Evolutionary conservation across 2,888 invertebrate species (phyloP).

Genomic region (Marronus borbonicus): DNA sequence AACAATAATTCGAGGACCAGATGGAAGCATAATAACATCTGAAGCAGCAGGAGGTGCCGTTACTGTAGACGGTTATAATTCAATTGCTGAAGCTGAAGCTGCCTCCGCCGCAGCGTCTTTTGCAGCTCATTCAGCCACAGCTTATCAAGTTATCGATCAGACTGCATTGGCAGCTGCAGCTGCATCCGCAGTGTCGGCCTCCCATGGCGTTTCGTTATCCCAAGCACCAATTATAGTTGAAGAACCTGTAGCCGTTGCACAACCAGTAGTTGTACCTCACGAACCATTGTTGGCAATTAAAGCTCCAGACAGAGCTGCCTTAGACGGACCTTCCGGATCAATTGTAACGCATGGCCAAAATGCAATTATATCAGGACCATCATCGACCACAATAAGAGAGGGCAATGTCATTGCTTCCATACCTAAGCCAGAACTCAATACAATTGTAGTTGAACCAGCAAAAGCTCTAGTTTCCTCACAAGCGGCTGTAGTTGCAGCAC

Average conservation of each 20-base stretch:
- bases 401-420: conserved; percentile 55
- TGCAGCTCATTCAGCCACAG: conserved; percentile 25
- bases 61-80: conserved; percentile 47
- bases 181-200: conserved; percentile 35
- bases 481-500: conserved; percentile 38
- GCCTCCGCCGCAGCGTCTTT: conserved; percentile 6
- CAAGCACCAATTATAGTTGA: conserved; percentile 33
- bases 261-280: conserved; percentile 54
- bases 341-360: conserved; percentile 64
- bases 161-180: conserved; percentile 45
- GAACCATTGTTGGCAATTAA: conserved; percentile 52
- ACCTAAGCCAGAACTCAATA: conserved; percentile 52
- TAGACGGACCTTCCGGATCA: conserved; percentile 66
- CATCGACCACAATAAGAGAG: conserved; percentile 66
- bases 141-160: conserved; percentile 49
- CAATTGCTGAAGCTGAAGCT: conserved; percentile 38
- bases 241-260: conserved; percentile 55
- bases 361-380: conserved; percentile 65
- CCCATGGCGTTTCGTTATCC: conserved; percentile 39
- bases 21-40: conserved; percentile 67
- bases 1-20: conserved; percentile 68
- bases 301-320: conserved; percentile 60
- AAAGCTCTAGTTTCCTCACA: conserved; percentile 52
- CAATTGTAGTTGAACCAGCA: conserved; percentile 49
- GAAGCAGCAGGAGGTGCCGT: conserved; percentile 62